Conservation (phyloP, 2,888 invertebrate genomes). For the Melanophora roralis region DNA sequence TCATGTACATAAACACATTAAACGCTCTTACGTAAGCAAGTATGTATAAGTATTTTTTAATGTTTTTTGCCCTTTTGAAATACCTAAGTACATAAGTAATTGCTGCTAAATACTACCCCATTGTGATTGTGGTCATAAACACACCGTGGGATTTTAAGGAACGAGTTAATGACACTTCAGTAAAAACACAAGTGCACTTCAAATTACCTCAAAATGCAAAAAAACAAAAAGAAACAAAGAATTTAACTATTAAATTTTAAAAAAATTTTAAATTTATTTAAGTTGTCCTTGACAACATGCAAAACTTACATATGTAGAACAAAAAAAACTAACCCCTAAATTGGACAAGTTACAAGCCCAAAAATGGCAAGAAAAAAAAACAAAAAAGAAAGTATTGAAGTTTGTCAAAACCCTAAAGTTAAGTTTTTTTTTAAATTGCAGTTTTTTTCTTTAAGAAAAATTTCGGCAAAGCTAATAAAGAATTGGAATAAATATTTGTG, state of each 20-base stretch:
- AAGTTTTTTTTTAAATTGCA: slow-evolving; percentile 15
- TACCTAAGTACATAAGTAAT: background rate
- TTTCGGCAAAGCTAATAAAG: slow-evolving; percentile 22
- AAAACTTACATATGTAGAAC: no score
- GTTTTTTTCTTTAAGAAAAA: background rate
- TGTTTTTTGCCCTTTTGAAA: background rate
- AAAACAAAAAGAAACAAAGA: background rate
- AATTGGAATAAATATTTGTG: background rate
- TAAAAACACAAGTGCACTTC: slow-evolving; percentile 56
- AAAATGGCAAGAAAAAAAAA: background rate
- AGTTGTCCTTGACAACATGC: no score
- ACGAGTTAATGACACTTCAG: slow-evolving; percentile 58
- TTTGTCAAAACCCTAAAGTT: slow-evolving; percentile 16
- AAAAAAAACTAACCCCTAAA: slow-evolving; percentile 38
- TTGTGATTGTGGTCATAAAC: slow-evolving; percentile 77
- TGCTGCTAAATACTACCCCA: slow-evolving; percentile 64
- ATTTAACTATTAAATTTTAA: slow-evolving; percentile 11
- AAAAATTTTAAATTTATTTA: slow-evolving; percentile 33
- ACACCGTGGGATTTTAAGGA: slow-evolving; percentile 76
- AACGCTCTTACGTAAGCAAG: no score
- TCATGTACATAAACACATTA: background rate
- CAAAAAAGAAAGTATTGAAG: no score
- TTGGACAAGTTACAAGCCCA: background rate
- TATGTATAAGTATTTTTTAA: no score
- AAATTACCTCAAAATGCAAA: slow-evolving; percentile 19